Conservation (phyloP, 2,888 invertebrate genomes). For the Hemaris fuciformis region DNA sequence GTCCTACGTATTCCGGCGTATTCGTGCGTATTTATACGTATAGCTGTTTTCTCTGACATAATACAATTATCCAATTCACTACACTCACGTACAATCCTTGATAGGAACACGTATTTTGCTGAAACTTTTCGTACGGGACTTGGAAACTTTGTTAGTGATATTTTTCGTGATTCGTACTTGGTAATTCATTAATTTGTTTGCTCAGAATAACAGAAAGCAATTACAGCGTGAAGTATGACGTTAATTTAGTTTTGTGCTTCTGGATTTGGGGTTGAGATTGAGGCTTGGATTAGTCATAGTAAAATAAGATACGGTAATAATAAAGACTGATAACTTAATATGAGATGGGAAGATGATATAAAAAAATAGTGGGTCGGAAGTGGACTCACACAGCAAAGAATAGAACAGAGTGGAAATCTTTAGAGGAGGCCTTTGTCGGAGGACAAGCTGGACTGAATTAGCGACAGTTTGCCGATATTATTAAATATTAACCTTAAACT, state of each 20-base stretch:
- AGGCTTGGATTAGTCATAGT: not conserved
- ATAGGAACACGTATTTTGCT: not conserved
- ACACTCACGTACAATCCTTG: not conserved
- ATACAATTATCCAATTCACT: slow-evolving; percentile 8
- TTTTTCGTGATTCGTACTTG: not conserved
- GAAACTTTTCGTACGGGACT: not conserved
- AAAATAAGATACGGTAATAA: no score
- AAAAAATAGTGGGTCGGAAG: no score
- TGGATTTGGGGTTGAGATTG: not conserved
- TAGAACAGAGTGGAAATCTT: no score
- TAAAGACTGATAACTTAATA: no score
- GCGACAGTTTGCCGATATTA: no score
- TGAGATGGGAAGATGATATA: no score
- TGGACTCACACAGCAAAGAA: no score
- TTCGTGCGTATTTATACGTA: not conserved
- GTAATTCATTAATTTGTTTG: slow-evolving; percentile 1
- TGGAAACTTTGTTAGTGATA: not conserved
- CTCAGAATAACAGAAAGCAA: not conserved
- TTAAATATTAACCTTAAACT: no score
- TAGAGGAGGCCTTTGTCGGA: no score
- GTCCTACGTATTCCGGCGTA: not conserved
- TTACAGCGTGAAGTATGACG: not conserved
- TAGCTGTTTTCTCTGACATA: not conserved
- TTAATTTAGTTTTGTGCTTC: not conserved
- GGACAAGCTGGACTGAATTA: no score